Conservation (phyloP, 2,888 invertebrate genomes). For the Corythucha ciliata region DNA sequence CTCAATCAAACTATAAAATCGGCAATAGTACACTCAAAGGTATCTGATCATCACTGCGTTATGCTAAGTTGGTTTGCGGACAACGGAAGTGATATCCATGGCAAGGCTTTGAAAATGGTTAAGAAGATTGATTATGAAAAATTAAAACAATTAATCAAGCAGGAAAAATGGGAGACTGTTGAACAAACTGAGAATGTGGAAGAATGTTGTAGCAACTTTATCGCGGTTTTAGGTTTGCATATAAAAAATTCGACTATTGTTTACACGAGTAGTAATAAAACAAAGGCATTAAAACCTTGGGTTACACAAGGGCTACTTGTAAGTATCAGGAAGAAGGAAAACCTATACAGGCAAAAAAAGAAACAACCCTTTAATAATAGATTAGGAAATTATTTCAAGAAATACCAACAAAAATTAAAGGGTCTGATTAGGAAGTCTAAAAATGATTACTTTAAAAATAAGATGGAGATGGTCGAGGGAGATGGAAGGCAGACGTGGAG, state of each 20-base stretch:
- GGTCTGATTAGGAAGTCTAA: slow-evolving; percentile 1
- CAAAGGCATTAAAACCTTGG: not conserved
- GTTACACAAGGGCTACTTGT: not conserved
- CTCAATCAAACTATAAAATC: not conserved
- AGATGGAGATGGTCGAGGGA: no score
- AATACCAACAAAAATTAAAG: slow-evolving; percentile 2
- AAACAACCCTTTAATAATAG: not conserved
- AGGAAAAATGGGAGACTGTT: not conserved
- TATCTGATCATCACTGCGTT: not conserved
- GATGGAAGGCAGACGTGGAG: no score
- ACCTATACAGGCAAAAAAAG: not conserved
- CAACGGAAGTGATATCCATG: no score
- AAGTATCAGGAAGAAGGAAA: not conserved
- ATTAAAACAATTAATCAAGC: not conserved
- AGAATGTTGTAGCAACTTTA: not conserved
- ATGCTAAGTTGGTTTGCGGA: slow-evolving; percentile 1
- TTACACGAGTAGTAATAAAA: not conserved
- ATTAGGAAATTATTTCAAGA: not conserved
- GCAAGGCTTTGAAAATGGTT: not conserved
- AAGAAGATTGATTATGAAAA: not conserved
- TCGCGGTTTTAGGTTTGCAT: not conserved
- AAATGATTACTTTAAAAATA: slow-evolving; percentile 8
- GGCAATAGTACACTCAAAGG: slow-evolving; percentile 1
- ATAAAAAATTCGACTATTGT: not conserved
- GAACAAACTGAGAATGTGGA: not conserved